These are phyloP conservation scores for Spatula clypeata DNA, from an alignment of 2,797 vertebrate species.

Conservation along the genomic window DNA sequence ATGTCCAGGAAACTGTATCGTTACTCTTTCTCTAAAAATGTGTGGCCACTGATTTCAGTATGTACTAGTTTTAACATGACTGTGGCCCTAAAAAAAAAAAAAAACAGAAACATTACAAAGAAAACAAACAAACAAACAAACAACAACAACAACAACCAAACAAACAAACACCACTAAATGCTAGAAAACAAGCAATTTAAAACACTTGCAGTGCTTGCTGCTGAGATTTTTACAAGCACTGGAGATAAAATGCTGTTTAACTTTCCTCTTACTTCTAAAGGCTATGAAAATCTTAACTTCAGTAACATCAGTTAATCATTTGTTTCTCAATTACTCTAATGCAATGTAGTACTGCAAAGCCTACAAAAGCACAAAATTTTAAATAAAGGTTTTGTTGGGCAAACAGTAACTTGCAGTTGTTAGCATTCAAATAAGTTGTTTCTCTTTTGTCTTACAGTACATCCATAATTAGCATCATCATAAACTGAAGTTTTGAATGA, in stretches of 20 bases:
- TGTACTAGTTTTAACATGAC: background rate
- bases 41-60: background rate
- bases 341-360: background rate
- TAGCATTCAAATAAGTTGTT: background rate
- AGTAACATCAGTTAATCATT: rapidly evolving
- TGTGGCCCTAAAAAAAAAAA: background rate
- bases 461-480: background rate
- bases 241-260: background rate
- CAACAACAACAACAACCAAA: background rate
- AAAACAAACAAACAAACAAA: background rate
- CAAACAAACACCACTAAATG: too few relatives aligned
- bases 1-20: rapidly evolving
- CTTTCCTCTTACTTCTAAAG: background rate
- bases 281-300: background rate
- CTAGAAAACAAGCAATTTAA: background rate
- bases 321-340: background rate
- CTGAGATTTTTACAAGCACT: background rate
- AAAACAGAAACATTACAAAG: background rate
- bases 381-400: background rate
- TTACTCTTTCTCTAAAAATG: background rate
- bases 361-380: background rate
- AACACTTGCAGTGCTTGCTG: background rate
- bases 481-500: background rate
- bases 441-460: background rate
- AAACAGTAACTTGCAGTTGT: background rate